Evolutionary conservation across 2,797 vertebrate species (phyloP).

Genomic region (Danio choprae): DNA sequence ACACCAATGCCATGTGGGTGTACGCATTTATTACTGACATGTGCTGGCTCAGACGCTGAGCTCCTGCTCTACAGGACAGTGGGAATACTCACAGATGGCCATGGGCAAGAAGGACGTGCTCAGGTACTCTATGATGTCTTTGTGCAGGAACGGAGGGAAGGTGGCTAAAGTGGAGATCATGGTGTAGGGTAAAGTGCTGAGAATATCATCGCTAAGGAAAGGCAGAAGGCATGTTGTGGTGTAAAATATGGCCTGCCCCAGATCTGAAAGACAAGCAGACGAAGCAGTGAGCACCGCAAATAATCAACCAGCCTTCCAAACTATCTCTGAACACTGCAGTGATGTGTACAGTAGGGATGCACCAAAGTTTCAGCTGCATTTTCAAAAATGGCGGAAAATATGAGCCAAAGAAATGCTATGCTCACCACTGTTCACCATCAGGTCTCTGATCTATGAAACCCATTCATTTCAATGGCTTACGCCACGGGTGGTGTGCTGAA

Average conservation of each 20-base stretch:
- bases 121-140: slow-evolving; percentile 99
- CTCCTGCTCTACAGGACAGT: slow-evolving; percentile 10
- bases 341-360: background rate
- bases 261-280: slow-evolving; percentile 80
- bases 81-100: slow-evolving; percentile 95
- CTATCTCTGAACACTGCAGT: background rate
- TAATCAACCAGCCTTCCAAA: background rate
- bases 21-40: background rate
- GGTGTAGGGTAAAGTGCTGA: slow-evolving; percentile 99
- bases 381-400: too few species aligned
- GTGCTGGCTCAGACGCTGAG: too few species aligned
- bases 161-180: slow-evolving; percentile 99
- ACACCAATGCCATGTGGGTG: background rate
- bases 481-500: too few species aligned
- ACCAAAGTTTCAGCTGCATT: too few species aligned
- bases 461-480: too few species aligned
- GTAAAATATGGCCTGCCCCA: slow-evolving; percentile 99
- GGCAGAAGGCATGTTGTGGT: slow-evolving; percentile 98
- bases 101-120: slow-evolving; percentile 99
- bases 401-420: too few species aligned
- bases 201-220: slow-evolving; percentile 98
- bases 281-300: slow-evolving; percentile 3
- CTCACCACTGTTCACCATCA: too few species aligned
- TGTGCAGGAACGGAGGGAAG: slow-evolving; percentile 98
- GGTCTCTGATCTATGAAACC: too few species aligned